These are phyloP conservation scores for Propithecus coquereli DNA, from an alignment of 2,113 vertebrate genomes.

Conservation along the genomic window DNA sequence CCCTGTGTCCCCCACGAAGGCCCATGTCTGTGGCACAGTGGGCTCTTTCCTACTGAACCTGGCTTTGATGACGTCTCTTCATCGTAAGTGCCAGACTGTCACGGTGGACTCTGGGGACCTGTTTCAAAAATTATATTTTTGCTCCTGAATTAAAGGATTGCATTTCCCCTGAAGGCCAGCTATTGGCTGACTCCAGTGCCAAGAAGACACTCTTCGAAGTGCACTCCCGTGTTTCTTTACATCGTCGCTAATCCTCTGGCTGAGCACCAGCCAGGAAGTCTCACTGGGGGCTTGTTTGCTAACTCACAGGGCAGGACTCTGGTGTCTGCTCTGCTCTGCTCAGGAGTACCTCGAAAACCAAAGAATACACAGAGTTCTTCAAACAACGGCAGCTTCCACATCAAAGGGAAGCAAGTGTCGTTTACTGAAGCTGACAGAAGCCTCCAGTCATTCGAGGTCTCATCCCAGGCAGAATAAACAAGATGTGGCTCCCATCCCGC, in stretches of 20 bases:
- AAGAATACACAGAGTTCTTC: neutral
- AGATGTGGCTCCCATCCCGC: neutral
- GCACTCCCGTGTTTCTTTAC: conserved; percentile 20
- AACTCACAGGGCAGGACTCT: conserved; percentile 18
- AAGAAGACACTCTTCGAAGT: conserved; percentile 51
- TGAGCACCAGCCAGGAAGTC: conserved; percentile 33
- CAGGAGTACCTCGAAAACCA: neutral
- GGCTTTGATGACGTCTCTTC: neutral
- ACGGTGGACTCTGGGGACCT: neutral
- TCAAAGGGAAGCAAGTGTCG: neutral
- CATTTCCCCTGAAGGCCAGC: conserved; percentile 63
- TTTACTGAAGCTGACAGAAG: neutral
- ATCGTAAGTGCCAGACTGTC: neutral
- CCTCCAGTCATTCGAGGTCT: neutral
- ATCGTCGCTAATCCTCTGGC: conserved; percentile 32
- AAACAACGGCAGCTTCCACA: neutral
- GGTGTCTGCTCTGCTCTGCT: conserved; percentile 1
- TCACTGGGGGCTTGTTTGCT: conserved; percentile 22
- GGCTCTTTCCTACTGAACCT: neutral
- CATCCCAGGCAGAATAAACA: neutral
- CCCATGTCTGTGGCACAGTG: neutral
- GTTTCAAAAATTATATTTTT: conserved; percentile 55
- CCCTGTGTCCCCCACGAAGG: neutral
- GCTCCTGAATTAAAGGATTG: conserved; percentile 60
- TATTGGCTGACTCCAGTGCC: conserved; percentile 58